These are phyloP conservation scores for Neuroscelio doddi DNA, from an alignment of 2,888 invertebrate species.

Conservation along the genomic window DNA sequence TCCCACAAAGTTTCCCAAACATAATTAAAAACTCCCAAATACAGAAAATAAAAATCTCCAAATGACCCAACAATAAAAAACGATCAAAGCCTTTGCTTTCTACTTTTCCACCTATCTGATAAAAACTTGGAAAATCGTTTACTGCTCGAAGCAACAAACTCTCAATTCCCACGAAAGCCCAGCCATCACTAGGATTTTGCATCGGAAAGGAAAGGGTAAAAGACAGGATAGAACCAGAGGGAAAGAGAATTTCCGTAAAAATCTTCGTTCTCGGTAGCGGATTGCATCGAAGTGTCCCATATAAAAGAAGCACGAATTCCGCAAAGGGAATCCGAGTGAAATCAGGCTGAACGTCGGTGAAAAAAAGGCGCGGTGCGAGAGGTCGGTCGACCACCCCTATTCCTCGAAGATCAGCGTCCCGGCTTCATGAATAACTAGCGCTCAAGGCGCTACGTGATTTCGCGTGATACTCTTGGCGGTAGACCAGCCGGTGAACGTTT, in stretches of 20 bases:
- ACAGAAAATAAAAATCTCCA: too few relatives aligned
- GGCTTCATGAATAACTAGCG: constrained; percentile 60
- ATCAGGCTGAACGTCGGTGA: constrained; percentile 34
- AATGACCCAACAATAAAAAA: too few relatives aligned
- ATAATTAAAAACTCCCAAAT: too few relatives aligned
- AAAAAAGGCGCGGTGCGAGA: constrained; percentile 41
- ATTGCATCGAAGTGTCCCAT: constrained; percentile 9
- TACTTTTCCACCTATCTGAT: too few relatives aligned
- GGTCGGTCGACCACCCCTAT: constrained; percentile 22
- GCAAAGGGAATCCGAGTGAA: constrained; percentile 27
- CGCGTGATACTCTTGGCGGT: constrained; percentile 70
- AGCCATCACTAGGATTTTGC: too few relatives aligned
- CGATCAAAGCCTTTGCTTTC: too few relatives aligned
- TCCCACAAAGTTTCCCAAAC: too few relatives aligned
- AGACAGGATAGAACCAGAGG: neutral
- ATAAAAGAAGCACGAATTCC: constrained; percentile 9
- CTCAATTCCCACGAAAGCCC: neutral
- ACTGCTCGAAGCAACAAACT: neutral
- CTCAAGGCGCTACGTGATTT: constrained; percentile 66
- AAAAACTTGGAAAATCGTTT: too few relatives aligned
- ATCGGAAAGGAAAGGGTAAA: too few relatives aligned
- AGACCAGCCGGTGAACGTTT: constrained; percentile 70
- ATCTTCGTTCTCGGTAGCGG: neutral
- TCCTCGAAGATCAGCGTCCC: constrained; percentile 26
- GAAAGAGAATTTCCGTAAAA: neutral